Base-by-base conservation (phyloP, 2,797 vertebrate species). In the Dendrocincla tyrannina region DNA sequence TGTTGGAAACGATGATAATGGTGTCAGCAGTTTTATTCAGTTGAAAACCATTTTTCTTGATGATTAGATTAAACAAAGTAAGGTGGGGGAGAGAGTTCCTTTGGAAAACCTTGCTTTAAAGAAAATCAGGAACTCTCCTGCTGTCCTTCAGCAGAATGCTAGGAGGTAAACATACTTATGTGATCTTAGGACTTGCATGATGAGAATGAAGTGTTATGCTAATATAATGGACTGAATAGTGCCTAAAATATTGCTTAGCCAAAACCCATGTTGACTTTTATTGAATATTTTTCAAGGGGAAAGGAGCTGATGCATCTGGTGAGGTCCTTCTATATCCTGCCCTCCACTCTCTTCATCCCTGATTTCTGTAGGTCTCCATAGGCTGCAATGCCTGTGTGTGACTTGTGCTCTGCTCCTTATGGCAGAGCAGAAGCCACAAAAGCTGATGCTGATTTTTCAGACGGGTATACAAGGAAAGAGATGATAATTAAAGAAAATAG, bases 41-140 rank as follows among this genome's bases (percentile, higher is more conserved):
- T 93, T 86, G 88, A 95, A 96, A 91, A 58, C 59, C 47, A 93
- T 94, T 92, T 87, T 92, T 95, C 95, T 95, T 90, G 56, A 82
- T 88, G 60, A 97, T 93, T 93, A 94, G 83, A 87, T 90, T 94
- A 89, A 76, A 89, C n/a, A 94, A 91, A 93, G 73, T 69, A 74
- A 91, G 79, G 17, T 41, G 30, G 18, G 49, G 35, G 41, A 47
- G 53, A 90, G 52, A 67, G 23, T 77, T 69, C 30, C 73, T 82
- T 77, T 94, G 33, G 67, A 80, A 93, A 92, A 77, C 39, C 14
- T 24, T 49, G 82, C 41, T 87, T 63, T 52, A 37, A 88, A 87
- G 84, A 68, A 94, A 66, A 67, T 37, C 47, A 18, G 32, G 37
- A 91, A 11, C 56, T 89, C 16, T 76, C 15, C 33, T 49, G 33